These are phyloP conservation scores for Acanthochromis polyacanthus DNA, from an alignment of 2,113 vertebrate species.

Conservation along the genomic window DNA sequence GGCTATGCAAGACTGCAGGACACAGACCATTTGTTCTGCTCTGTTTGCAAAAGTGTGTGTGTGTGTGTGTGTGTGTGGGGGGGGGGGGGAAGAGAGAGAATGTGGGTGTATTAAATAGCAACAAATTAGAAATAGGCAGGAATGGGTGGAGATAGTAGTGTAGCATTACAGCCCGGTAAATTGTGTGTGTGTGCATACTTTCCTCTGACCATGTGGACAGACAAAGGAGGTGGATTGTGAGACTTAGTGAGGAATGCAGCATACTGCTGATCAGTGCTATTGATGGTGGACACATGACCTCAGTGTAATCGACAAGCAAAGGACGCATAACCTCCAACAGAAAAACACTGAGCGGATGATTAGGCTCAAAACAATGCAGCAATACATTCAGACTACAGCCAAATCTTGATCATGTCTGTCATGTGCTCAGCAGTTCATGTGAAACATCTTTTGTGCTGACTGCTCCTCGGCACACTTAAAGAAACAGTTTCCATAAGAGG, in stretches of 20 bases:
- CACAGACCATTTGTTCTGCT: conserved; percentile 67
- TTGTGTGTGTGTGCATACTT: conserved; percentile 1
- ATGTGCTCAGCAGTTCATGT: conserved; percentile 16
- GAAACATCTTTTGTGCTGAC: conserved; percentile 11
- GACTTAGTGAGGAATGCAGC: conserved; percentile 69
- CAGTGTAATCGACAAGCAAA: conserved; percentile 57
- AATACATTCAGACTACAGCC: not conserved
- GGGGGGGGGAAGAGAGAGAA: not conserved
- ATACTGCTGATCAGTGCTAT: conserved; percentile 59
- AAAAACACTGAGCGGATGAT: conserved; percentile 35
- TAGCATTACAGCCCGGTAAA: conserved; percentile 8
- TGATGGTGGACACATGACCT: conserved; percentile 42
- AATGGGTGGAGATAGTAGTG: conserved; percentile 38
- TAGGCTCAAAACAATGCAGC: conserved; percentile 10
- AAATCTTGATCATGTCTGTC: conserved; percentile 15
- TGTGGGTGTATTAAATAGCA: conserved; percentile 36
- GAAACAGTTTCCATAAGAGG: conserved; percentile 8
- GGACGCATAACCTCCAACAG: conserved; percentile 16
- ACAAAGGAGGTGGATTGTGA: conserved; percentile 67
- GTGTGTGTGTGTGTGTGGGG: conserved; percentile 40
- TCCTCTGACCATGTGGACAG: conserved; percentile 23
- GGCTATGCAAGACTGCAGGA: conserved; percentile 62
- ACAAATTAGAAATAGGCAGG: conserved; percentile 40
- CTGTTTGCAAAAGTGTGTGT: conserved; percentile 44
- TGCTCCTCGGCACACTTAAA: not conserved